phyloP scores from a whole-genome alignment of 1,140 invertebrate genomes.

The Diachasma alloeum region DNA sequence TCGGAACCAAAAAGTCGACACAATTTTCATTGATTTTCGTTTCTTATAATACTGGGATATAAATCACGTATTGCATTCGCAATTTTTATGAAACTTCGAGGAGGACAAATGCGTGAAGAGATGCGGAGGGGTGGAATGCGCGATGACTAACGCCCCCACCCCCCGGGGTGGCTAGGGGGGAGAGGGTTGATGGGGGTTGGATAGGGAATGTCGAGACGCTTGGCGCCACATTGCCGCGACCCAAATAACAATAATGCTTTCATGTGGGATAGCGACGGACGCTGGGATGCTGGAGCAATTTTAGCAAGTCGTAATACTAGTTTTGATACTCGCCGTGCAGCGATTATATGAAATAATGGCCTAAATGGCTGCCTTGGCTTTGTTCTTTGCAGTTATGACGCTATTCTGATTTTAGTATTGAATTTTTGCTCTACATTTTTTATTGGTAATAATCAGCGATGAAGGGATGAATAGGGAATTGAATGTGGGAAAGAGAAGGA shows the following conservation, averaged over 20 bases:
- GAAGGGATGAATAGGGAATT: too few species aligned
- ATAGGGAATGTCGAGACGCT: slow-evolving; percentile 39
- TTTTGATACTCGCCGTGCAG: neutral
- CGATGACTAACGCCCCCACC: slow-evolving; percentile 16
- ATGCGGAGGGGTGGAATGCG: neutral
- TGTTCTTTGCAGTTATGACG: too few species aligned
- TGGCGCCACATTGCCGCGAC: slow-evolving; percentile 50
- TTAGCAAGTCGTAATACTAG: neutral
- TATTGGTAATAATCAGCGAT: too few species aligned
- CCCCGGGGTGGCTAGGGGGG: slow-evolving; percentile 10
- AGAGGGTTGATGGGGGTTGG: slow-evolving; percentile 16
- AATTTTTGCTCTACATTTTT: neutral
- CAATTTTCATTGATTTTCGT: too few species aligned
- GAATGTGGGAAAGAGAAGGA: too few species aligned
- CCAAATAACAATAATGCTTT: slow-evolving; percentile 50
- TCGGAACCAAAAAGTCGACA: too few species aligned
- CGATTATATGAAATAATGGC: too few species aligned
- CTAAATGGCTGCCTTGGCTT: too few species aligned
- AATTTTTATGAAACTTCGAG: too few species aligned
- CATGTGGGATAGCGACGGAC: neutral
- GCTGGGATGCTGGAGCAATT: neutral
- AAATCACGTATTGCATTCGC: too few species aligned
- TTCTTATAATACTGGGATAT: neutral
- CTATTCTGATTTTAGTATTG: too few species aligned
- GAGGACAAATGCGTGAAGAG: too few species aligned